Evolutionary conservation across 2,113 vertebrate species (phyloP), one percentile per base, ranked within the genome.

Genomic region (Eidolon helvum): DNA sequence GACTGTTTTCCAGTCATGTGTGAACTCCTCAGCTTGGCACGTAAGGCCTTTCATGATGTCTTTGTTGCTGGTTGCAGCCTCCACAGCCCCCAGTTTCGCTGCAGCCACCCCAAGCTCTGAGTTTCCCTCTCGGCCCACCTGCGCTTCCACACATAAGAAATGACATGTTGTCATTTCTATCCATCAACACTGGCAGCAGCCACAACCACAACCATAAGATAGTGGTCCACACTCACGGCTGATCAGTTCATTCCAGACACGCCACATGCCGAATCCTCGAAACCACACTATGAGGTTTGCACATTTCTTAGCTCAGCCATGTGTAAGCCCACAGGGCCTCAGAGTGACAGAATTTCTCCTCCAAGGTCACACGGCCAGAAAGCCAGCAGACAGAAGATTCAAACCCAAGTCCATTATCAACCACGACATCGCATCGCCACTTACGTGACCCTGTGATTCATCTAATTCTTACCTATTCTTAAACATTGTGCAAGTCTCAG

Each of bases 231-330:
- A 2, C 11, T 26, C 78, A 0, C 0, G 1, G 10, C 4, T 0
- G 5, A 10, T 1, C 0, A 26, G 66, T 48, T 40, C 14, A 0
- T 4, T 35, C 10, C 10, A 4, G 7, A 22, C 40, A 1, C 4
- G 2, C 6, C 0, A 0, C 0, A 2, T 9, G 22, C 21, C 12
- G 19, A n/a, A 35, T 26, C 19, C 75, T 69, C 30, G 5, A 26
- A 79, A 30, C 63, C 53, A 5, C 55, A 43, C 7, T 0, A 2
- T 2, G 16, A 43, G 26, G 5, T 4, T 1, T 5, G 7, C 18
- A 16, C 8, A 1, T 3, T 33, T 55, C 63, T 26, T 3, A 2
- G 5, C 40, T 65, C 48, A 10, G 0, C 15, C 40, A 4, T 0
- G 0, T 21, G 48, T 66, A 72, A 90, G 90, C 7, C 40, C 2